Conservation (phyloP, 2,888 invertebrate genomes). For the Timema podura region DNA sequence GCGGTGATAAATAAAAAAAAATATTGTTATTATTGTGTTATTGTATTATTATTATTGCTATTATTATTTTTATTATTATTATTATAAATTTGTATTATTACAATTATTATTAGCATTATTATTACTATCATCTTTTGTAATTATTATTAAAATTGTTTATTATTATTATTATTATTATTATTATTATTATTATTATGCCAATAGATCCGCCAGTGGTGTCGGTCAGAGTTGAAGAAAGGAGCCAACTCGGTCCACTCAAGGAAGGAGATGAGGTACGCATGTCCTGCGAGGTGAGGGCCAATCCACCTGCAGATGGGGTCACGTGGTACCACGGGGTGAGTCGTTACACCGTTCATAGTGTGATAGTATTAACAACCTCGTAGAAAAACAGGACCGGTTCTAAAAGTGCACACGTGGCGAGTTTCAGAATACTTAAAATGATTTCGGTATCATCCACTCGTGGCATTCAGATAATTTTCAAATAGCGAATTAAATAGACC, state of each 20-base stretch:
- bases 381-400: no score
- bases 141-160: background rate
- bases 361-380: no score
- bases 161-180: background rate
- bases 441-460: no score
- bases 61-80: background rate
- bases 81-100: slow-evolving; percentile 1
- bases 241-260: slow-evolving; percentile 52
- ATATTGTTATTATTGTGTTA: no score
- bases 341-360: slow-evolving; percentile 33
- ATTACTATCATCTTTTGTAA: background rate
- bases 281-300: slow-evolving; percentile 72
- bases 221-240: slow-evolving; percentile 58
- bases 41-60: background rate
- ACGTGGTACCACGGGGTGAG: slow-evolving; percentile 81
- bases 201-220: slow-evolving; percentile 77
- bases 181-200: slow-evolving; percentile 34
- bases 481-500: no score
- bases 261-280: slow-evolving; percentile 77
- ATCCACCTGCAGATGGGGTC: slow-evolving; percentile 68
- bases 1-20: slow-evolving; percentile 1
- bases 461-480: no score
- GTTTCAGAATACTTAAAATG: no score
- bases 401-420: no score
- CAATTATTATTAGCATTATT: background rate